These are phyloP conservation scores for Rhodeus uyekii DNA, from an alignment of 2,797 vertebrate genomes.

Conservation along the genomic window DNA sequence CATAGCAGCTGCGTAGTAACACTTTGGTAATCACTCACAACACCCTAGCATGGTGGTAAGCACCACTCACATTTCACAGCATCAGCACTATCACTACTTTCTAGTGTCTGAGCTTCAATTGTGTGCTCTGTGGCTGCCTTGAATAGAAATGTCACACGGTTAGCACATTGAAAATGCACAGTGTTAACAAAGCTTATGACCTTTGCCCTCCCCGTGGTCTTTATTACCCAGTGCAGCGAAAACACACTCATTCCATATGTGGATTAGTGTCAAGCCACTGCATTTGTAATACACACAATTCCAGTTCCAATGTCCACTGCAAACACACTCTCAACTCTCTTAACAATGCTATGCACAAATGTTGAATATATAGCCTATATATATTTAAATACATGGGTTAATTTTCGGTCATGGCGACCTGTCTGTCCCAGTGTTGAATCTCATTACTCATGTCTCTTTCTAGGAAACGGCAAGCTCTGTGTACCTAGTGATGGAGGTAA, in stretches of 20 bases:
- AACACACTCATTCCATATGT: constrained; percentile 12
- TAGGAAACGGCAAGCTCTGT: constrained; percentile 96
- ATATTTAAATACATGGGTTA: neutral
- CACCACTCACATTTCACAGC: neutral
- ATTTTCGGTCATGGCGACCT: neutral
- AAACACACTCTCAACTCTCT: neutral
- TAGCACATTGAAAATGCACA: neutral
- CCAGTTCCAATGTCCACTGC: neutral
- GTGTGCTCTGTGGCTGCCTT: neutral
- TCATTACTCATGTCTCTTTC: constrained; percentile 56
- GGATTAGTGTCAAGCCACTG: constrained; percentile 5
- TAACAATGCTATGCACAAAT: neutral
- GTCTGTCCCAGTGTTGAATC: constrained; percentile 17
- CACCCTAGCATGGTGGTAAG: neutral
- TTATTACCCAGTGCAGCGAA: constrained; percentile 7
- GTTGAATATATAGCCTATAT: neutral
- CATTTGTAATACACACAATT: neutral
- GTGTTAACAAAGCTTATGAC: constrained; percentile 8
- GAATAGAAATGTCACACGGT: neutral
- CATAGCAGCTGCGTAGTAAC: neutral
- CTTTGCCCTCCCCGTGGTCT: neutral
- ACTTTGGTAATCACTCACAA: neutral
- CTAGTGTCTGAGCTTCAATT: constrained; percentile 15
- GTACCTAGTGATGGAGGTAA: constrained; percentile 99
- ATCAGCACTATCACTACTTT: neutral